Conservation (phyloP, 2,888 invertebrate genomes). For the Salticus scenicus region DNA sequence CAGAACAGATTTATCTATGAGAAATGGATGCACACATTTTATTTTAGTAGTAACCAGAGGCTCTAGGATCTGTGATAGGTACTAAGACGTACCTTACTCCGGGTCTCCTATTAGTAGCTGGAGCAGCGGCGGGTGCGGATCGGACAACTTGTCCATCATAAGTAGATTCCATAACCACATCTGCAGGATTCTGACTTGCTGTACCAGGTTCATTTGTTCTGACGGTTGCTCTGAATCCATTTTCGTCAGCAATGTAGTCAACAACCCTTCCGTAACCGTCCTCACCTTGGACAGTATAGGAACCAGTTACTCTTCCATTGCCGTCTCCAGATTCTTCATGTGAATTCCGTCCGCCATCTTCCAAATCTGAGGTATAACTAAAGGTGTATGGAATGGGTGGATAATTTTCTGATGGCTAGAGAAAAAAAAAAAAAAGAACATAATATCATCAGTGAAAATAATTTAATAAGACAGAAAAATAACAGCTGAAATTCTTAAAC, state of each 20-base stretch:
- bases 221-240: slow-evolving; percentile 62
- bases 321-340: slow-evolving; percentile 58
- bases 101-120: not conserved
- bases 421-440: not conserved
- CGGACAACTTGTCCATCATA: slow-evolving; percentile 24
- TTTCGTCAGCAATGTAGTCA: slow-evolving; percentile 62
- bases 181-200: slow-evolving; percentile 60
- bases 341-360: slow-evolving; percentile 54
- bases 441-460: no score
- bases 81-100: slow-evolving; percentile 40
- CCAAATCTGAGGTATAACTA: slow-evolving; percentile 45
- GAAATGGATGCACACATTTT: not conserved
- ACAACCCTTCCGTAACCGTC: slow-evolving; percentile 49
- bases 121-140: slow-evolving; percentile 15
- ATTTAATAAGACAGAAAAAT: no score
- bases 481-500: no score
- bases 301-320: slow-evolving; percentile 51
- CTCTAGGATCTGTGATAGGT: slow-evolving; percentile 41
- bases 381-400: slow-evolving; percentile 62
- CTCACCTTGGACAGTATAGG: slow-evolving; percentile 58
- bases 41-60: slow-evolving; percentile 23
- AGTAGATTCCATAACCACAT: slow-evolving; percentile 55
- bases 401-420: slow-evolving; percentile 23
- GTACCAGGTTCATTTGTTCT: slow-evolving; percentile 64
- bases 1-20: not conserved